phyloP scores from a whole-genome alignment of 2,888 invertebrate species.

The Limnephilus lunatus region DNA sequence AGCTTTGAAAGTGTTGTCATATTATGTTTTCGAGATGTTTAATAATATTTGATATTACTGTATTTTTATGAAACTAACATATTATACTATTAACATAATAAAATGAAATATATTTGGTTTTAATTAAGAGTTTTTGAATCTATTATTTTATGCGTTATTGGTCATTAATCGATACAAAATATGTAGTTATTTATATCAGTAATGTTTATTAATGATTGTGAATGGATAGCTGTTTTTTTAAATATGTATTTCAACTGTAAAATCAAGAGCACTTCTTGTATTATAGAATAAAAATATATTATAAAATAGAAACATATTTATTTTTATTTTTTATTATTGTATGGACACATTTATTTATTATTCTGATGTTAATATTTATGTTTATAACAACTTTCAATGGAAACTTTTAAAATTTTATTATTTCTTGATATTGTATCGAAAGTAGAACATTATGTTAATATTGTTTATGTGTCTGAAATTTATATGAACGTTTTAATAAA shows the following conservation, averaged over 20 bases:
- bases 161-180: too few relatives aligned
- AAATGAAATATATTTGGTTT: too few relatives aligned
- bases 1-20: background rate
- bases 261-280: background rate
- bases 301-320: background rate
- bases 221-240: background rate
- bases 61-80: background rate
- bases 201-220: background rate
- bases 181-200: background rate
- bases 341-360: background rate
- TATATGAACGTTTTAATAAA: slow-evolving; percentile 44
- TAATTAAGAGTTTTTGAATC: too few relatives aligned
- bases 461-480: slow-evolving; percentile 26
- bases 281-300: background rate
- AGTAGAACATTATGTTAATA: background rate
- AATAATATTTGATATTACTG: background rate
- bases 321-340: too few relatives aligned
- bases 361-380: background rate
- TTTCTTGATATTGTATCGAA: background rate
- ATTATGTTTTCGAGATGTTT: background rate
- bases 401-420: background rate
- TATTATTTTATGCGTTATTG: too few relatives aligned
- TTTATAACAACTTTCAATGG: background rate
- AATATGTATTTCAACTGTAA: background rate
- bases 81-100: background rate